Base-by-base conservation (phyloP, 64 coral and sea anemone species). In the Catalaphyllia jardinei region DNA sequence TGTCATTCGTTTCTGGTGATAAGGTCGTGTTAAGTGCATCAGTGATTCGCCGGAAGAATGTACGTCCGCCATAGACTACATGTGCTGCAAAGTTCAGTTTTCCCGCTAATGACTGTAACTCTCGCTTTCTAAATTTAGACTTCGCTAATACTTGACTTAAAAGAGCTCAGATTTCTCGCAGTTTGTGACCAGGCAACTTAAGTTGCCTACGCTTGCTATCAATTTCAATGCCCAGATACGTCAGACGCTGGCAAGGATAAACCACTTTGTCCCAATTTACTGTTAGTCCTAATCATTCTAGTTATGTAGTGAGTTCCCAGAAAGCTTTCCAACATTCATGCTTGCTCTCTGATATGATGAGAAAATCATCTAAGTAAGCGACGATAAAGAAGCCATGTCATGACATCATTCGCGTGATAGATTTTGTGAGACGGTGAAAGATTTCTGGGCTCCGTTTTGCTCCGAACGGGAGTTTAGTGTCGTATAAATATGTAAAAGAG, bases 201-300 rank as follows among this genome's bases (percentile, higher is more conserved):
- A 88, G 28, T 29, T 50, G 27, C 9, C 89, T 27, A 30, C 14
- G 3, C 4, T 29, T 14, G 33, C 75, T 91, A 42, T 95, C 85
- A 50, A 88, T 31, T 75, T 95, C 65, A 17, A 95, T 91, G 10
- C 89, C 93, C 10, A 91, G 60, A 31, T 82, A 95, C 9, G 88
- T 90, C 16, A 94, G 31, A 13, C 82, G 22, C 25, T 79, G 80
- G 17, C 57, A 54, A 22, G 92, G 92, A 20, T 0, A 1, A 30
- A 89, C 76, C 20, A 73, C 12, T 39, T 90, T 82, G 55, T 79
- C 15, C n/a, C 24, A 57, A 16, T 79, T 79, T 57, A 79, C 6
- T 57, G 20, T 27, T 2, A 50, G 60, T 14, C 90, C 90, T 14
- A 91, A 31, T 59, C 61, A 19, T 9, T 15, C 52, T 16, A 91